Conservation (phyloP, 2,113 vertebrate species). For the Calidris pugnax region DNA sequence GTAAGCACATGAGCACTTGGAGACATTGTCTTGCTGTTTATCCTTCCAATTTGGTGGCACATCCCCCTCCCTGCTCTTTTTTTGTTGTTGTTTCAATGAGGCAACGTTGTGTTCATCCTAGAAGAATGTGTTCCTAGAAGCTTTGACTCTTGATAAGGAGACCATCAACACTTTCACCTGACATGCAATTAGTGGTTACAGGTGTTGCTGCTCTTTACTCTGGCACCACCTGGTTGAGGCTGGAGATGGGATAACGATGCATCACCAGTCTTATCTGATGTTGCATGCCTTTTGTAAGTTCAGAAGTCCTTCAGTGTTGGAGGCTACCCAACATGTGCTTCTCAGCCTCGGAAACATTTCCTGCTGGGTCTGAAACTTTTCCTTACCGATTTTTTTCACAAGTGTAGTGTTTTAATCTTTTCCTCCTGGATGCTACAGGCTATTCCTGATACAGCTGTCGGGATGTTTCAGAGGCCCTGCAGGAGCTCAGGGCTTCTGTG, state of each 20-base stretch:
- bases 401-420: not conserved
- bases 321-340: not conserved
- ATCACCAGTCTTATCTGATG: not conserved
- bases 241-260: not conserved
- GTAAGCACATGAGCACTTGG: not conserved
- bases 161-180: not conserved
- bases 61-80: not conserved
- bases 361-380: not conserved
- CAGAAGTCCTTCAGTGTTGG: not conserved
- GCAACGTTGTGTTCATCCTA: not conserved
- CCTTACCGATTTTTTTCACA: not conserved
- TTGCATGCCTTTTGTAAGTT: not conserved
- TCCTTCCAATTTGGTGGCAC: not conserved
- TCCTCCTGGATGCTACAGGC: not conserved
- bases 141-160: not conserved
- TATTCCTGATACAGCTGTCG: not conserved
- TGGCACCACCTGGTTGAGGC: not conserved
- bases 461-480: not conserved
- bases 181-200: not conserved
- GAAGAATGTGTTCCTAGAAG: not conserved
- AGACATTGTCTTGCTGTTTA: not conserved
- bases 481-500: not conserved
- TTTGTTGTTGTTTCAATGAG: not conserved
- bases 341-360: not conserved
- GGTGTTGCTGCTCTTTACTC: not conserved